A percentile compares a stretch with the other conserved stretches of the same genome.
Evolutionary conservation across 1,140 invertebrate genomes (phyloP).

Genomic region (Drosophila elegans): DNA sequence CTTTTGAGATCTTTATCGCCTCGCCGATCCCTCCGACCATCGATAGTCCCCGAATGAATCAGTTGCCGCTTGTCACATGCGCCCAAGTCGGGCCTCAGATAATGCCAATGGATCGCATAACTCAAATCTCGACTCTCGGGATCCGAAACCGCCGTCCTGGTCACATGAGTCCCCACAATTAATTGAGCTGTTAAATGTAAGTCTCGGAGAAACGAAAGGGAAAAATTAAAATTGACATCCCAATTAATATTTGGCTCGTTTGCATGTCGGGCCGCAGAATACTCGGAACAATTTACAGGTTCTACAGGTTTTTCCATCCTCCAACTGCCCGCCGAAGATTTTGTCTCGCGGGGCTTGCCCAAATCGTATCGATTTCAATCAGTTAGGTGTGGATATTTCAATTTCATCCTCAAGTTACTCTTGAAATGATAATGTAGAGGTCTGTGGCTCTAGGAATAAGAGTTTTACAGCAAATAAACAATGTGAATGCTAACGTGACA

Average conservation of each 20-base stretch:
- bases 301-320: conserved; percentile 45
- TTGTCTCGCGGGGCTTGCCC: neutral
- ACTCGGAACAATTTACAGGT: conserved; percentile 41
- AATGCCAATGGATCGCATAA: conserved; percentile 79
- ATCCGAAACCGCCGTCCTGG: conserved; percentile 20
- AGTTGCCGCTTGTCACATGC: conserved; percentile 73
- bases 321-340: conserved; percentile 8
- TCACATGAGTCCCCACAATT: conserved; percentile 71
- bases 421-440: neutral
- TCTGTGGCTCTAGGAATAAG: neutral
- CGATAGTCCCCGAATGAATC: conserved; percentile 60
- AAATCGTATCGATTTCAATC: conserved; percentile 45
- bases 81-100: conserved; percentile 59
- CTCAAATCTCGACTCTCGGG: conserved; percentile 57
- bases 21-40: conserved; percentile 19
- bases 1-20: conserved; percentile 81
- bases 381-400: conserved; percentile 52
- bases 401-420: conserved; percentile 30
- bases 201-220: conserved; percentile 75
- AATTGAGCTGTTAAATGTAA: conserved; percentile 83
- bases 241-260: conserved; percentile 79
- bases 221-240: conserved; percentile 77
- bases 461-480: neutral
- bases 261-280: conserved; percentile 53
- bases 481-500: neutral